A percentile compares a stretch with the other conserved stretches of the same genome.
Conservation (phyloP, 2,113 vertebrate genomes). For the Semnornis frantzii region DNA sequence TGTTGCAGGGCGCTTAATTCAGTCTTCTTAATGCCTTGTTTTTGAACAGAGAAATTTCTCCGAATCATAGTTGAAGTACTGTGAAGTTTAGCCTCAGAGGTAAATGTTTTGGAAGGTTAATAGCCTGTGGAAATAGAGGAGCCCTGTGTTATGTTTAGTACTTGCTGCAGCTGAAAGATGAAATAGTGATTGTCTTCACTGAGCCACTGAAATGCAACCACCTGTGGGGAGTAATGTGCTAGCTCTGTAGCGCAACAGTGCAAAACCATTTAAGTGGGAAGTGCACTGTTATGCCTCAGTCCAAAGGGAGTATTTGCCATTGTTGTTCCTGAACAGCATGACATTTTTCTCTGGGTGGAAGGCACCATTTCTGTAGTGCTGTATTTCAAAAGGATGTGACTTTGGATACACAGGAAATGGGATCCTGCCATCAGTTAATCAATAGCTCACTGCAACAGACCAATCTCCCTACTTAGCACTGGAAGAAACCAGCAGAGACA, state of each 20-base stretch:
- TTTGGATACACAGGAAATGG: conserved; percentile 18
- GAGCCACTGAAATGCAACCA: conserved; percentile 20
- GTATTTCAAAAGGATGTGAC: conserved; percentile 27
- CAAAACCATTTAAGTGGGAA: conserved; percentile 45
- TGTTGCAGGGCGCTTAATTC: neutral
- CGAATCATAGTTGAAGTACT: neutral
- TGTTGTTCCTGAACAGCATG: conserved; percentile 14
- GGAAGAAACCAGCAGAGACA: neutral
- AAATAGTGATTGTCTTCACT: neutral
- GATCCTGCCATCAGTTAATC: neutral
- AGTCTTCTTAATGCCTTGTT: neutral
- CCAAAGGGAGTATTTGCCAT: conserved; percentile 31
- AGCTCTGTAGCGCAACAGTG: conserved; percentile 27
- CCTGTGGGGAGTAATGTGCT: conserved; percentile 42
- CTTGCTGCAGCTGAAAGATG: neutral
- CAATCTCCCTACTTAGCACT: neutral
- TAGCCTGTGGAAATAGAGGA: conserved; percentile 40
- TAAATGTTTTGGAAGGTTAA: conserved; percentile 61
- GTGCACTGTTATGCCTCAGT: neutral
- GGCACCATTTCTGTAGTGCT: neutral
- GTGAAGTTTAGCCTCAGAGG: neutral
- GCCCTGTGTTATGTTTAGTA: conserved; percentile 4
- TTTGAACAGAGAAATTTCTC: conserved; percentile 7
- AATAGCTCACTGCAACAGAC: neutral
- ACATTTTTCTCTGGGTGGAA: conserved; percentile 4